These are phyloP conservation scores for Calephelis perditalis DNA, from an alignment of 2,888 invertebrate species.

Conservation along the genomic window DNA sequence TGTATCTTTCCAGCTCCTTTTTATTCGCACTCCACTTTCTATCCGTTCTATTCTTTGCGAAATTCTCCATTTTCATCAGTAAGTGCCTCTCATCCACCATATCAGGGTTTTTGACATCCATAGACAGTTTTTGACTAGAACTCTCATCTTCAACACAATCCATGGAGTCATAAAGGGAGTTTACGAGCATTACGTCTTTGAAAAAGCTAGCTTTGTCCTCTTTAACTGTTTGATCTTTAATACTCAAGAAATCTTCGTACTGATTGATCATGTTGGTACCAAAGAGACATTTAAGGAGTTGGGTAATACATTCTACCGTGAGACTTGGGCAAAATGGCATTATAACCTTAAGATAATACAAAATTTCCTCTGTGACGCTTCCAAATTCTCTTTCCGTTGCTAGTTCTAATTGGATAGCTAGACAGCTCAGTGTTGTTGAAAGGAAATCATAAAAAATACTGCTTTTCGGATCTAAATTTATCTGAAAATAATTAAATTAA, in stretches of 20 bases:
- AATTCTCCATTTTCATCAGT: conserved; percentile 64
- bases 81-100: conserved; percentile 57
- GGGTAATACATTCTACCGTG: conserved; percentile 87
- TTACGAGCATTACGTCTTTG: conserved; percentile 53
- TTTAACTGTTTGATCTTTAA: conserved; percentile 37
- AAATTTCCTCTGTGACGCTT: conserved; percentile 86
- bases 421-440: conserved; percentile 79
- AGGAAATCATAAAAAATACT: conserved; percentile 86
- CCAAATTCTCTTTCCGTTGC: conserved; percentile 84
- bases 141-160: conserved; percentile 39
- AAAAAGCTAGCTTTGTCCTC: conserved; percentile 41
- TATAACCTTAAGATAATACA: conserved; percentile 85
- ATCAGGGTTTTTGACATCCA: conserved; percentile 51
- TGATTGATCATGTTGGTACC: conserved; percentile 82
- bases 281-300: conserved; percentile 86
- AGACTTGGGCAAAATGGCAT: conserved; percentile 83
- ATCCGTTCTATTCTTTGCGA: conserved; percentile 63
- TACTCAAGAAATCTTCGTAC: conserved; percentile 57
- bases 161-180: conserved; percentile 34
- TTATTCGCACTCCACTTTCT: conserved; percentile 71
- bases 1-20: conserved; percentile 83
- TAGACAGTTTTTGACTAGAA: conserved; percentile 52
- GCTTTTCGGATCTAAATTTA: conserved; percentile 86
- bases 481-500: conserved; percentile 62
- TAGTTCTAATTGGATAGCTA: conserved; percentile 84